Evolutionary conservation across 2,888 invertebrate genomes (phyloP), one percentile per base, ranked within the genome.

Genomic region (Ceramica pisi): DNA sequence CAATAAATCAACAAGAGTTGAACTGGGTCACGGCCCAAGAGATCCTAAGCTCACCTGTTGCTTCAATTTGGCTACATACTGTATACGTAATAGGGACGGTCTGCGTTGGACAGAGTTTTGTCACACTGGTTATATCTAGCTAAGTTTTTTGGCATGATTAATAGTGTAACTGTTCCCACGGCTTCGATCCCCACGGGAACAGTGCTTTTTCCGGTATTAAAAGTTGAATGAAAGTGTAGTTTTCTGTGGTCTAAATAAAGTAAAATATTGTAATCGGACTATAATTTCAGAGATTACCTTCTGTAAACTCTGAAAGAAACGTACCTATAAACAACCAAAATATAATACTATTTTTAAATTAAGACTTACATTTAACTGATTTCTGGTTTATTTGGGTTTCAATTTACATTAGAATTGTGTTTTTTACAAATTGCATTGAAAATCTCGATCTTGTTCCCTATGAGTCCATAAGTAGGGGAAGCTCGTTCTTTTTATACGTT

Each of bases 11-110:
- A 81, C 84, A 83, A 80, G 75, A 51, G 6, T n/a, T 80, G 80
- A 89, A 89, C 71, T 88, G 72, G 91, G 91, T 89, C 90, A 88
- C 57, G 89, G 87, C 82, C 82, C 83, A 53, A 55, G 80, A 70
- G 80, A 76, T 67, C 61, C 69, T 64, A 31, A 65, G 35, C 51
- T 70, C 73, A 86, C 86, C 87, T 86, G 86, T 86, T 84, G 87
- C 75, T 69, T 68, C 51, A 71, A 68, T 81, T 72, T 77, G 69
- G 55, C 56, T 66, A 73, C 65, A 61, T 76, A 44, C 50, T 72
- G 57, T 75, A 73, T 76, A 73, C 65, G 73, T 78, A 75, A 75
- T 70, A 67, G 67, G 71, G 51, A 72, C 31, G 57, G 60, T 59
- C 55, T 35, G 31, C 21, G 50, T 14, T 46, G 51, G 51, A 59